Evolutionary conservation across 2,797 vertebrate species (phyloP).

Genomic region (Heterohyrax brucei): DNA sequence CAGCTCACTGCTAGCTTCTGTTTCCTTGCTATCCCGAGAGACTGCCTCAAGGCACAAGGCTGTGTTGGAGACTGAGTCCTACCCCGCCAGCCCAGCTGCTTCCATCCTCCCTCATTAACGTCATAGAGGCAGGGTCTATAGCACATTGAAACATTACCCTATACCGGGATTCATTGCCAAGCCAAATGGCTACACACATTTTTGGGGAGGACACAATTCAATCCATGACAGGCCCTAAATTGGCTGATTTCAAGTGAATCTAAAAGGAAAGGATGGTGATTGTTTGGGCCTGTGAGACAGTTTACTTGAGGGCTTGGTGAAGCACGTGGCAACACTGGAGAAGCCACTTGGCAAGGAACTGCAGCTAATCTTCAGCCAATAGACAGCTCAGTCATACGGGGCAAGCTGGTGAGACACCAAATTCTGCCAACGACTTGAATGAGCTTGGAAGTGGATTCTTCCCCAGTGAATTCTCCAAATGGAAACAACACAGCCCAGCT

Average conservation of each 20-base stretch:
- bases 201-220: too few relatives aligned
- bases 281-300: not conserved
- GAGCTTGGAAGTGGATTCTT: not conserved
- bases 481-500: not conserved
- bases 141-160: too few relatives aligned
- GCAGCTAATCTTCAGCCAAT: not conserved
- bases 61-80: too few relatives aligned
- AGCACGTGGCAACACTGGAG: not conserved
- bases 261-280: not conserved
- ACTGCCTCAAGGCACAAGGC: too few relatives aligned
- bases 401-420: not conserved
- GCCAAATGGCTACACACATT: too few relatives aligned
- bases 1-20: too few relatives aligned
- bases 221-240: not conserved
- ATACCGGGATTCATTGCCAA: too few relatives aligned
- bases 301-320: too few relatives aligned
- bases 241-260: not conserved
- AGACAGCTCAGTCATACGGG: not conserved
- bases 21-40: too few relatives aligned
- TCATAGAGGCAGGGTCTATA: too few relatives aligned
- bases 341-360: not conserved
- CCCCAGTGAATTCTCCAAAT: not conserved
- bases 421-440: not conserved
- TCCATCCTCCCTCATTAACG: too few relatives aligned
- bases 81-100: too few relatives aligned